Base-by-base conservation (phyloP, 30 jellyfish, hydroid and myxozoan genomes). In the Hydractinia symbiolongicarpus region DNA sequence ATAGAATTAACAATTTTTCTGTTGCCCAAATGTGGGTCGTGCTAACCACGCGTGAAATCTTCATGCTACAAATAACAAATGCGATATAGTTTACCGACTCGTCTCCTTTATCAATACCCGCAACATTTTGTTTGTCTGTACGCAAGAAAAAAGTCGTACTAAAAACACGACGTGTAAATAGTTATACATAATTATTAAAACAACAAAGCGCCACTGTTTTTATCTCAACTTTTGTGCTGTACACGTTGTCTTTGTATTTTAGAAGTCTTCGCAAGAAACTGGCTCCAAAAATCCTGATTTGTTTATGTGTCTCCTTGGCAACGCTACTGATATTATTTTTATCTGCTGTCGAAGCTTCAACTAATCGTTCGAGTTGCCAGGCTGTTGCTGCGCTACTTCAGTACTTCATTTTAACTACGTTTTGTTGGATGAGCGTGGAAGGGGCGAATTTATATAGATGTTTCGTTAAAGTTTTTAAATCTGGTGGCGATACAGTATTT, bases 371-470 rank as follows among this genome's bases (percentile, higher is more conserved):
- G 16, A 78, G 96, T 71, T 93, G 98, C 67, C 95, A 86, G 67
- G 88, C 86, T 8, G 84, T 83, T 55, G 95, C 96, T 57, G 78
- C 89, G 5, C 67, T 87, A 66, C 54, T 93, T 7, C 98, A 93
- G 30, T 93, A 78, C 76, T 93, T 93, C 53, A 90, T 93, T 5
- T 81, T 85, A 66, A 79, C 88, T 11, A 67, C 97, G 61, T 90
- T 90, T 74, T 44, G 86, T 64, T 90, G 97, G 97, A 90, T 90
- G 97, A 90, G 86, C 11, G 95, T 90, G 49, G 97, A 90, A 50
- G 97, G 94, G 16, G 86, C 77, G 74, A 93, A 93, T 68, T 84
- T 93, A 55, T 93, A 93, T 72, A 88, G 86, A 11, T 77, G 88
- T 77, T 93, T 93, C 58, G 98, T 93, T 10, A 86, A 50, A 14